Percentiles rank a stretch among this genome's conserved stretches.
phyloP scores from a whole-genome alignment of 2,113 vertebrate species.

The Centropus unirufus region DNA sequence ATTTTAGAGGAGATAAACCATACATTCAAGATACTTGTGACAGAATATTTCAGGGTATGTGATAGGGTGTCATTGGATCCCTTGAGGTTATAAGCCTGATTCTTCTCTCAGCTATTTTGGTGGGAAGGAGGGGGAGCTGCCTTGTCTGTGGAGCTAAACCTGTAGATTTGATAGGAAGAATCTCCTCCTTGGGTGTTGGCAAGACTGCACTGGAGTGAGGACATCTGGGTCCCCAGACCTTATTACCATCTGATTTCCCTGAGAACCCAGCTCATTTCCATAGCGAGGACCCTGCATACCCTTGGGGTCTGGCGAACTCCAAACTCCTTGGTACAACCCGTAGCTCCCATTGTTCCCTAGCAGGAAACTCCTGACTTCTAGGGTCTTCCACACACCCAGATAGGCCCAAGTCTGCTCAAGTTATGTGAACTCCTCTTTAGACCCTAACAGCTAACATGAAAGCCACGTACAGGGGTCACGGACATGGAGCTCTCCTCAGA shows the following conservation, averaged over 20 bases:
- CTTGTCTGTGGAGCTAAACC: neutral
- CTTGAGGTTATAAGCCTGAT: neutral
- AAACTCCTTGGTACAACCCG: neutral
- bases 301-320: neutral
- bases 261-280: neutral
- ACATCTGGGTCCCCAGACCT: neutral
- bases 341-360: neutral
- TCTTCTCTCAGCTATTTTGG: neutral
- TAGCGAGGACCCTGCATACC: neutral
- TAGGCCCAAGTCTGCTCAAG: neutral
- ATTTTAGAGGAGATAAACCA: constrained; percentile 30
- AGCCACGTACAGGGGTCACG: neutral
- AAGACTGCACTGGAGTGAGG: neutral
- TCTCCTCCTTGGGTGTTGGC: neutral
- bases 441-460: neutral
- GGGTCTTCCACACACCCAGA: neutral
- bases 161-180: neutral
- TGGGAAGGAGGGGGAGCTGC: neutral
- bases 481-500: neutral
- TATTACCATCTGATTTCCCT: neutral
- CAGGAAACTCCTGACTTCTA: neutral
- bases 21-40: constrained; percentile 1
- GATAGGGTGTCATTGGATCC: neutral
- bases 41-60: neutral
- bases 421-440: neutral